Evolutionary conservation across 2,113 vertebrate species (phyloP), one percentile per base, ranked within the genome.

Genomic region (Toxotes chatareus): DNA sequence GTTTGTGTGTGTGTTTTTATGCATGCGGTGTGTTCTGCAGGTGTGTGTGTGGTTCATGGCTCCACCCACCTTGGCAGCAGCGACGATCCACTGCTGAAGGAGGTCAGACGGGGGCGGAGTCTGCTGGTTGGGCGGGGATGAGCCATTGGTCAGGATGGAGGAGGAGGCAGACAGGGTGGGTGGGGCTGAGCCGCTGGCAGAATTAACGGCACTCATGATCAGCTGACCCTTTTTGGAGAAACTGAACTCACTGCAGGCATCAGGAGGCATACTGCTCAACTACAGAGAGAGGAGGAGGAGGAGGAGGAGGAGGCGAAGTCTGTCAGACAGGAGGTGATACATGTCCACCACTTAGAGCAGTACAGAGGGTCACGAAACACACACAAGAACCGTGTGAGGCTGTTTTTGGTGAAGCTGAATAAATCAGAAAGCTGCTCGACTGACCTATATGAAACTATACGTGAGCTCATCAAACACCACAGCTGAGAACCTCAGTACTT

Each of bases 221-320:
- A 99, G 90, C 44, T 98, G 94, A 46, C 98, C 98, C 88, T 96
- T 97, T 73, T 89, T 96, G 8, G 97, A 98, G 91, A 99, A 98
- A 72, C 96, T 96, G 93, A 98, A 97, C 34, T 97, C 96, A 47
- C 96, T 93, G 36, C 93, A 89, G 76, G 88, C 80, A 40, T 96
- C 96, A 17, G 96, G 94, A 57, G 97, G 96, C 86, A 97, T 90
- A 8, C 92, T 93, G 92, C 61, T 95, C 62, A 99, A 92, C 98
- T 99, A 80, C 34, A 86, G 83, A 62, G 44, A 32, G 7, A 19
- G 40, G 61, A 38, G 17, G 72, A 11, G 34, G 57, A 12, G n/a
- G n/a, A n/a, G n/a, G 7, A 19, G 40, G 61, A 38, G 17, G 72
- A 11, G 34, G 57, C n/a, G n/a, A n/a, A 12, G 4, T 4, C 10